A percentile compares a stretch with the other conserved stretches of the same genome.
Conservation (phyloP, 2,888 invertebrate genomes). For the Dendrolimus pini region DNA sequence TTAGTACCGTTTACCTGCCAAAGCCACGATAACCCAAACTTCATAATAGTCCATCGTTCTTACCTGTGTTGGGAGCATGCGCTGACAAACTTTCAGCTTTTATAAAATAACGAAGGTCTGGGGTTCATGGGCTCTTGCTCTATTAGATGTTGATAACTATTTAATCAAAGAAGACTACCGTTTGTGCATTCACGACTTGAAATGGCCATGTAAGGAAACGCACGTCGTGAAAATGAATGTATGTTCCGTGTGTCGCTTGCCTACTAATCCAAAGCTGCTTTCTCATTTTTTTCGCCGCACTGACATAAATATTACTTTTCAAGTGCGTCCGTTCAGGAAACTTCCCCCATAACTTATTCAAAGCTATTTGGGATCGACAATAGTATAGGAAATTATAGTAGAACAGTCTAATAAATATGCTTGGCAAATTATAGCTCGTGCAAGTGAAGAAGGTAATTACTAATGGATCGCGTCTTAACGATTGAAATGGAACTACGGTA, state of each 20-base stretch:
- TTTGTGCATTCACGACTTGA: slow-evolving; percentile 9
- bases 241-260: slow-evolving; percentile 7
- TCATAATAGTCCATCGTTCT: no score
- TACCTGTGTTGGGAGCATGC: no score
- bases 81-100: no score
- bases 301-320: slow-evolving; percentile 7
- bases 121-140: slow-evolving; percentile 1
- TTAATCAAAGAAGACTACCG: slow-evolving; percentile 8
- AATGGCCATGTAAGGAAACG: slow-evolving; percentile 11
- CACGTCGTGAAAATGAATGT: slow-evolving; percentile 9
- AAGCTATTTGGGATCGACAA: slow-evolving; percentile 10
- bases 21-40: no score
- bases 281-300: slow-evolving; percentile 8
- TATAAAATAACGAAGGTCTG: no score
- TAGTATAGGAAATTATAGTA: slow-evolving; percentile 11
- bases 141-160: slow-evolving; percentile 7
- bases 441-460: slow-evolving; percentile 7
- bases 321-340: slow-evolving; percentile 6
- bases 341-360: slow-evolving; percentile 11
- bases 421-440: slow-evolving; percentile 11
- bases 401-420: slow-evolving; percentile 11
- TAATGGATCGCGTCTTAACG: slow-evolving; percentile 9
- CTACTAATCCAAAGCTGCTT: slow-evolving; percentile 8
- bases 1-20: no score
- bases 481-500: slow-evolving; percentile 10